A percentile compares a stretch with the other conserved stretches of the same genome.
Conservation (phyloP, 2,888 invertebrate genomes). For the Drosophila affinis region DNA sequence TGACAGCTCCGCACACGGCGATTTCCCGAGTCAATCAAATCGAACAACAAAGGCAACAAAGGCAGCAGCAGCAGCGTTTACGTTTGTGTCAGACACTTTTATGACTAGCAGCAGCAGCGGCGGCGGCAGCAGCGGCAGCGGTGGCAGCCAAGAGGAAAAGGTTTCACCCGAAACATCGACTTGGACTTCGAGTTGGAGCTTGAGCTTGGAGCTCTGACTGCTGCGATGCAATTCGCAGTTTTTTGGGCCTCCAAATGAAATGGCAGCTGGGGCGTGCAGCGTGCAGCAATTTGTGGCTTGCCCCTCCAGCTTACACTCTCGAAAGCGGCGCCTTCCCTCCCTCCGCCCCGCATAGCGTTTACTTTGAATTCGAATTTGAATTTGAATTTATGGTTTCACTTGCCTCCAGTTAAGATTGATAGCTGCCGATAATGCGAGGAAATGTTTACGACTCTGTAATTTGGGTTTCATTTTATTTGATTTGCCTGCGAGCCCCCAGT, state of each 20-base stretch:
- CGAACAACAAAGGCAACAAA: constrained; percentile 16
- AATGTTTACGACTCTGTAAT: constrained; percentile 79
- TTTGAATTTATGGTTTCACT: constrained; percentile 81
- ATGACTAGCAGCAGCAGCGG: neutral
- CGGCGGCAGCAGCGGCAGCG: neutral
- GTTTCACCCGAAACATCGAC: constrained; percentile 30
- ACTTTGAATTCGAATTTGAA: constrained; percentile 66
- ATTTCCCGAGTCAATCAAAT: constrained; percentile 35
- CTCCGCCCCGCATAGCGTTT: constrained; percentile 51
- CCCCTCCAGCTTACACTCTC: neutral
- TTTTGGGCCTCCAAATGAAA: constrained; percentile 21
- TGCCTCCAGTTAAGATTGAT: constrained; percentile 74
- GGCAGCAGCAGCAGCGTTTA: constrained; percentile 4
- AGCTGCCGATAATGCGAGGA: constrained; percentile 77
- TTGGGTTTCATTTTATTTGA: constrained; percentile 75
- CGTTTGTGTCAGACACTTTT: neutral
- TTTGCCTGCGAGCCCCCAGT: constrained; percentile 51
- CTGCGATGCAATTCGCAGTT: constrained; percentile 63
- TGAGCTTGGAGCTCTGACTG: neutral
- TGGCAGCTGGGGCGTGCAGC: constrained; percentile 3
- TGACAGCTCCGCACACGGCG: constrained; percentile 2
- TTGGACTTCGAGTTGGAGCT: neutral
- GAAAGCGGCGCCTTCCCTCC: neutral
- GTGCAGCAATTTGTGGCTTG: constrained; percentile 8
- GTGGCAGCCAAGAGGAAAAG: neutral